A percentile compares a stretch with the other conserved stretches of the same genome.
Conservation (phyloP, 2,113 vertebrate genomes). For the Mesitornis unicolor region DNA sequence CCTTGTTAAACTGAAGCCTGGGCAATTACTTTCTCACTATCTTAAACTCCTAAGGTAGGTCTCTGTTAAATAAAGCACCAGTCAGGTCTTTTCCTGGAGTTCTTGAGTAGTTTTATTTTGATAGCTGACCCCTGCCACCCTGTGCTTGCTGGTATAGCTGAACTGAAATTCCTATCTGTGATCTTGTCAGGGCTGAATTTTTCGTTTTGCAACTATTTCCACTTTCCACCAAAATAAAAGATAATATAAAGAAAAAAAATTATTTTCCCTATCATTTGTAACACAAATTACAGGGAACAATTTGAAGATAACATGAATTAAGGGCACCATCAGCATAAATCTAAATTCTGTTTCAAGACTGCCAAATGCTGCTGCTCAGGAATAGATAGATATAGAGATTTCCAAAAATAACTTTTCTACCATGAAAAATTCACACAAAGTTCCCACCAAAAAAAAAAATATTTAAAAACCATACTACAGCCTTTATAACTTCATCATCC, state of each 20-base stretch:
- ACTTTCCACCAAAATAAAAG: background rate
- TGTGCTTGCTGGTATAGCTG: background rate
- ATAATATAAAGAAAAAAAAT: background rate
- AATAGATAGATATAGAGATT: background rate
- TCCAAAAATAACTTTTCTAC: background rate
- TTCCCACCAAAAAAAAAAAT: background rate
- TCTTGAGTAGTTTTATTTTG: background rate
- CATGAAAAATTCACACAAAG: background rate
- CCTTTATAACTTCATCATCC: background rate
- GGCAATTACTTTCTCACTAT: background rate
- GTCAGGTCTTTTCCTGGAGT: background rate
- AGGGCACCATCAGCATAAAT: background rate
- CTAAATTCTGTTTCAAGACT: background rate
- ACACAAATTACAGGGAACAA: background rate
- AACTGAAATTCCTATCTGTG: background rate
- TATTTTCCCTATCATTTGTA: background rate
- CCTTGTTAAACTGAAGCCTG: background rate
- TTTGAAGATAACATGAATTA: conserved; percentile 13
- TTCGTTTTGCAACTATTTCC: background rate
- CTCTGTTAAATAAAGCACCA: background rate
- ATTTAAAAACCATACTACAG: background rate
- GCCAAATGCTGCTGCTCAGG: background rate
- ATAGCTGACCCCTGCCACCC: background rate
- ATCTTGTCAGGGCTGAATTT: background rate
- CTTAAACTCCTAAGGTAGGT: background rate